Conservation (phyloP, 2,888 invertebrate genomes). For the Mesoligia furuncula region DNA sequence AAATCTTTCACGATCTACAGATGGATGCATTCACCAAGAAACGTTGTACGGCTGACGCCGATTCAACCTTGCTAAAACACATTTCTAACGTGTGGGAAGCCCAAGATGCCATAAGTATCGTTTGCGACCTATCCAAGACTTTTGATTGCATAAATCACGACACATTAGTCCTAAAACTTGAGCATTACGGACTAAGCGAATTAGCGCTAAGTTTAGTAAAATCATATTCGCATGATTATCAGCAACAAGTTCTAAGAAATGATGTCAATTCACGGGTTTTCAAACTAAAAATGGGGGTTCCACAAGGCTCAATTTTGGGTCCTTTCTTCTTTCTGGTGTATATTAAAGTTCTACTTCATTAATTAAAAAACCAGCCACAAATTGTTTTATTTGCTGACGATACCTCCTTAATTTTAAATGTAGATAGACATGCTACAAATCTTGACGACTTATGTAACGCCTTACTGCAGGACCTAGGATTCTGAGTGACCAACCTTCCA, state of each 20-base stretch:
- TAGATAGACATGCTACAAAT: background rate
- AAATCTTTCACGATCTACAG: background rate
- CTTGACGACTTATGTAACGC: background rate
- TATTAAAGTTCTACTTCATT: background rate
- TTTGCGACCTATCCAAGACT: background rate
- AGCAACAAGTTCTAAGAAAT: background rate
- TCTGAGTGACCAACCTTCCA: background rate
- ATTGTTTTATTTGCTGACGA: background rate
- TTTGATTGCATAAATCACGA: background rate
- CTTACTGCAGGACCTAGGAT: background rate
- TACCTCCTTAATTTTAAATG: too few relatives aligned
- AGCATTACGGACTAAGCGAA: background rate
- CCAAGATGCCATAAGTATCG: background rate
- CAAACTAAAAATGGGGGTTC: background rate
- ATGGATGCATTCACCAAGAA: background rate
- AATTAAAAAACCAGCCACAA: background rate
- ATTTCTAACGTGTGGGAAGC: background rate
- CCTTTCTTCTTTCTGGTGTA: background rate
- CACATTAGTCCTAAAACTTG: background rate
- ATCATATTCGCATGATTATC: background rate
- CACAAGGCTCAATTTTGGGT: background rate
- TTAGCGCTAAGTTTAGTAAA: background rate
- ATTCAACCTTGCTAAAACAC: background rate
- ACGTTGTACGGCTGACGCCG: background rate
- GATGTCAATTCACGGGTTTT: background rate